Percentiles rank a stretch among this genome's conserved stretches.
Conservation (phyloP, 1,140 invertebrate genomes). For the Mercenaria mercenaria region DNA sequence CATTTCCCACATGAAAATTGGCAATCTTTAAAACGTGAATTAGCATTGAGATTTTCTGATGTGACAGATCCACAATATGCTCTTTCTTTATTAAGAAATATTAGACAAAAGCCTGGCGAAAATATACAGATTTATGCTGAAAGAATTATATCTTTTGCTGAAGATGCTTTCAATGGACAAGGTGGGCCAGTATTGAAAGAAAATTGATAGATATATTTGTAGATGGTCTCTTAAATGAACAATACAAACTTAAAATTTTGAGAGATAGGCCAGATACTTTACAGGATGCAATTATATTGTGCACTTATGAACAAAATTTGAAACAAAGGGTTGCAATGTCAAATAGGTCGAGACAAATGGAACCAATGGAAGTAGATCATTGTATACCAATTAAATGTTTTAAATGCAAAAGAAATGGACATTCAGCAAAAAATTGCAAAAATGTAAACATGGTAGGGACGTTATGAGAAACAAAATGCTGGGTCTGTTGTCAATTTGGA, state of each 20-base stretch:
- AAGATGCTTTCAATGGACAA: neutral
- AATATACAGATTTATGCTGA: neutral
- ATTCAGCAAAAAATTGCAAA: neutral
- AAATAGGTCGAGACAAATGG: no score
- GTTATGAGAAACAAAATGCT: neutral
- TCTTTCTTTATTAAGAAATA: neutral
- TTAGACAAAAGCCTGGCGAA: slow-evolving; percentile 12
- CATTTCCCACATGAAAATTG: neutral
- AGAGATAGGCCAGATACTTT: neutral
- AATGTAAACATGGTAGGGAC: neutral
- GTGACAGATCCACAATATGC: slow-evolving; percentile 32
- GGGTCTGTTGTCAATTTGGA: neutral
- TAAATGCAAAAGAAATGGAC: neutral
- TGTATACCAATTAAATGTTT: neutral
- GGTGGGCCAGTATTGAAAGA: neutral
- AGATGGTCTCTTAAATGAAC: slow-evolving; percentile 5
- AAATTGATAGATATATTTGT: neutral
- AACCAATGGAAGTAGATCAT: slow-evolving; percentile 50
- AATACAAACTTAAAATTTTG: neutral
- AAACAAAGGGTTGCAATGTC: neutral
- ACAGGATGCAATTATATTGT: neutral
- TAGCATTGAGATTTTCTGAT: slow-evolving; percentile 5
- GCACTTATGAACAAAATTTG: slow-evolving; percentile 11
- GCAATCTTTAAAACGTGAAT: neutral
- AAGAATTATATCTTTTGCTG: neutral